Conservation (phyloP, 1,140 invertebrate species). For the Temnothorax longispinosus region DNA sequence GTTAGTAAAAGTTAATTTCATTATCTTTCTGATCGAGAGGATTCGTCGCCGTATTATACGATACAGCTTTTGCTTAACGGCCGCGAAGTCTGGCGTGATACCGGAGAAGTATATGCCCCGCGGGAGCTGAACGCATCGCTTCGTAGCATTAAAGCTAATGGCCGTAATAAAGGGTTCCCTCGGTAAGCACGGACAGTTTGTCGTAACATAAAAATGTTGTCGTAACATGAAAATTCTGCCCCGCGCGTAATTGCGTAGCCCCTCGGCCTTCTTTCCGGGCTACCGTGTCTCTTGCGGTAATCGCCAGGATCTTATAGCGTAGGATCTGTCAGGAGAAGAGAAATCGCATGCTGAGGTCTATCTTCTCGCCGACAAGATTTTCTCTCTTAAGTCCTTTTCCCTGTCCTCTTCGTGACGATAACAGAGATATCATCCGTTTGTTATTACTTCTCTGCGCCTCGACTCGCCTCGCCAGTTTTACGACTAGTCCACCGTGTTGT, state of each 20-base stretch:
- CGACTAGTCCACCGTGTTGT: neutral
- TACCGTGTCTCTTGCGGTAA: neutral
- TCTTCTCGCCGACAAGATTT: neutral
- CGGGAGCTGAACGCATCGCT: neutral
- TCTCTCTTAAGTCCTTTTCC: neutral
- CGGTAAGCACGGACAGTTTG: conserved; percentile 20
- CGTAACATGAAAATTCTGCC: conserved; percentile 36
- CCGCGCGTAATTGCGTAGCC: neutral
- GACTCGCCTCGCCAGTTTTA: neutral
- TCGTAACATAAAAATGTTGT: conserved; percentile 49
- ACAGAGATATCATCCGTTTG: conserved; percentile 4
- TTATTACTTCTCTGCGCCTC: neutral
- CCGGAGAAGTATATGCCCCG: neutral
- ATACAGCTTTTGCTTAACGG: conserved; percentile 19
- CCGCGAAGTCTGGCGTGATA: neutral
- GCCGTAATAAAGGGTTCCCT: conserved; percentile 33
- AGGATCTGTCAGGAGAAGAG: neutral
- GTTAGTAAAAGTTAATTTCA: conserved; percentile 53
- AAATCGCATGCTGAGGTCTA: neutral
- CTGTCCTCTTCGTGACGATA: neutral
- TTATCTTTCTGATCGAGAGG: conserved; percentile 41
- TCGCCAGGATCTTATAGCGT: neutral
- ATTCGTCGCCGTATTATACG: conserved; percentile 13
- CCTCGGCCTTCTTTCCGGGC: neutral
- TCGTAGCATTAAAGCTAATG: conserved; percentile 46